These are phyloP conservation scores for Aix galericulata DNA, from an alignment of 2,113 vertebrate genomes.

Conservation along the genomic window DNA sequence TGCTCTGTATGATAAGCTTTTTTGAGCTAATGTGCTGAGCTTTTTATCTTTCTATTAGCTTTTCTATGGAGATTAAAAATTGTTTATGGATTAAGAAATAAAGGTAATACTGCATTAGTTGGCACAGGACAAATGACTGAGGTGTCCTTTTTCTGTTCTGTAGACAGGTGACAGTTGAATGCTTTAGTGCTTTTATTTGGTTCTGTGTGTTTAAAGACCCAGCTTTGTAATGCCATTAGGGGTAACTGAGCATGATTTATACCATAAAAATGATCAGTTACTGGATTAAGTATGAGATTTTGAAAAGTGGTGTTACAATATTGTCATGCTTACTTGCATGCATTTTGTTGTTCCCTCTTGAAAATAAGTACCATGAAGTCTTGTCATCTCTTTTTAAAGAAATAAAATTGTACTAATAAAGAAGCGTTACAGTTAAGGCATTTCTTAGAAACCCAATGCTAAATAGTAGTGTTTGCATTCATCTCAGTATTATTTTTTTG, in stretches of 20 bases:
- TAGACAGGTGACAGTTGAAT: neutral
- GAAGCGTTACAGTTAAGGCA: neutral
- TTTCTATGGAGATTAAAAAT: neutral
- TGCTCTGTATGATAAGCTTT: neutral
- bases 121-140: neutral
- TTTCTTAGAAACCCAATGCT: neutral
- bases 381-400: neutral
- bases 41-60: neutral
- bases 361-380: neutral
- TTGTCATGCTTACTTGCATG: neutral
- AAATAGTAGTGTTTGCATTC: neutral
- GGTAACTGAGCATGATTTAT: neutral
- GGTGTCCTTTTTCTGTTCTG: neutral
- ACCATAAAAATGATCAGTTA: neutral
- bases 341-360: neutral
- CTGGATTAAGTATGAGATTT: conserved; percentile 43
- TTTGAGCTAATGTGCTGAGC: neutral
- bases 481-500: neutral
- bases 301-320: neutral
- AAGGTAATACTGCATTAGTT: neutral
- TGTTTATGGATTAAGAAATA: neutral
- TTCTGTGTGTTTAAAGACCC: neutral
- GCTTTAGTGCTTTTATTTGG: neutral
- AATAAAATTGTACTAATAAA: neutral
- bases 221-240: neutral